Conservation (phyloP, 2,888 invertebrate genomes). For the Lordiphosa fenestrarum region DNA sequence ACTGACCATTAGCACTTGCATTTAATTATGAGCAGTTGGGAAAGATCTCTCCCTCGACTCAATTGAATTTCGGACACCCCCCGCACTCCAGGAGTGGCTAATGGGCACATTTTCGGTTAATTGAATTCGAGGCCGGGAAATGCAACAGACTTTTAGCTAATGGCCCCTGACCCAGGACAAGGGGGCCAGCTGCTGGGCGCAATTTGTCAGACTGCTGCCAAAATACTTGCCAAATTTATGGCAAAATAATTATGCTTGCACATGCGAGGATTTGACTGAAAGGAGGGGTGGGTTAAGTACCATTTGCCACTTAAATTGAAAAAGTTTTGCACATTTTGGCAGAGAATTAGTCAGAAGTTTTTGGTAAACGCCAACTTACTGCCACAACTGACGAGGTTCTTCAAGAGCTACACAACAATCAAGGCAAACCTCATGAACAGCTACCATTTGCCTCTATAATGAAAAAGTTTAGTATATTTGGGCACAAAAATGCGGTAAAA, state of each 20-base stretch:
- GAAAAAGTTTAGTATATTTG: no score
- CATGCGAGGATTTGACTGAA: constrained; percentile 34
- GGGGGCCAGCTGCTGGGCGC: constrained; percentile 51
- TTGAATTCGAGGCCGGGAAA: constrained; percentile 47
- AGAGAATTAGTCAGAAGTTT: no score
- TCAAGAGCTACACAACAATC: no score
- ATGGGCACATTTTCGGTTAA: constrained; percentile 32
- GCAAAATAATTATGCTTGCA: constrained; percentile 48
- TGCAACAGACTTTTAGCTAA: constrained; percentile 43
- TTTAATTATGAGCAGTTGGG: constrained; percentile 41
- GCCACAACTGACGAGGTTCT: no score
- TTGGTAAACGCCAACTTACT: no score
- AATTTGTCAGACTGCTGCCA: constrained; percentile 64
- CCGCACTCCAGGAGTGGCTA: constrained; percentile 4
- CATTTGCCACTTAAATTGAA: no score
- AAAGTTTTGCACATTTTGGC: no score
- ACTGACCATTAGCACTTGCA: constrained; percentile 48
- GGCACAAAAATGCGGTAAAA: no score
- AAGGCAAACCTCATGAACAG: no score
- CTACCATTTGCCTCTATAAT: no score
- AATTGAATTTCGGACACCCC: constrained; percentile 60
- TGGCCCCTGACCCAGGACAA: constrained; percentile 64
- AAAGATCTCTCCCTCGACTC: constrained; percentile 38
- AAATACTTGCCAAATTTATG: constrained; percentile 54
- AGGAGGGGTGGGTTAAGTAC: background rate